Evolutionary conservation across 1,140 invertebrate species (phyloP).

Genomic region (Hesperophylax magnus): DNA sequence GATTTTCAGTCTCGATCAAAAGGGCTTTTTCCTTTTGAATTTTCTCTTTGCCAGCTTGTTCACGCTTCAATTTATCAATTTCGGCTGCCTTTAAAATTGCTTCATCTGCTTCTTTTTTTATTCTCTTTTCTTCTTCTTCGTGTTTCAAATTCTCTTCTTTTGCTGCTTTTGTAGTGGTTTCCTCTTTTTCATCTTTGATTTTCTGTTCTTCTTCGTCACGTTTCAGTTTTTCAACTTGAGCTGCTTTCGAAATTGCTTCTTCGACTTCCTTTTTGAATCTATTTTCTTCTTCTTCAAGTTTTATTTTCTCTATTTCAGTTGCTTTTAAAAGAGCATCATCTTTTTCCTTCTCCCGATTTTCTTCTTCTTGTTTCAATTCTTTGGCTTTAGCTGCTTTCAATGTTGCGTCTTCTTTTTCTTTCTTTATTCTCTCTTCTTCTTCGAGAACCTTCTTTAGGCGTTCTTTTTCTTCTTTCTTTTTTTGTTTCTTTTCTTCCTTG

Average conservation of each 20-base stretch:
- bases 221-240: too few species aligned
- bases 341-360: slow-evolving; percentile 47
- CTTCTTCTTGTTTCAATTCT: slow-evolving; percentile 59
- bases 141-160: neutral
- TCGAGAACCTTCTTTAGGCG: slow-evolving; percentile 49
- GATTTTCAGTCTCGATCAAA: neutral
- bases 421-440: slow-evolving; percentile 46
- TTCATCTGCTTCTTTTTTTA: slow-evolving; percentile 44
- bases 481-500: slow-evolving; percentile 18
- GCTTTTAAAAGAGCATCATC: slow-evolving; percentile 52
- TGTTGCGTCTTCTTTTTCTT: slow-evolving; percentile 50
- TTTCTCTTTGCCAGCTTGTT: slow-evolving; percentile 31
- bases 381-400: slow-evolving; percentile 48
- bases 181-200: too few species aligned
- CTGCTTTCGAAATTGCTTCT: too few species aligned
- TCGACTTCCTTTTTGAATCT: too few species aligned
- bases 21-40: slow-evolving; percentile 54
- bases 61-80: neutral
- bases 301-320: slow-evolving; percentile 51
- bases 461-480: slow-evolving; percentile 43
- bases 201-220: too few species aligned
- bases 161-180: too few species aligned
- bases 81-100: neutral
- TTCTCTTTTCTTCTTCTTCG: slow-evolving; percentile 43
- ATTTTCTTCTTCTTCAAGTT: too few species aligned